These are phyloP conservation scores for Drosophila tsacasi DNA, from an alignment of 1,140 invertebrate genomes.

Conservation along the genomic window DNA sequence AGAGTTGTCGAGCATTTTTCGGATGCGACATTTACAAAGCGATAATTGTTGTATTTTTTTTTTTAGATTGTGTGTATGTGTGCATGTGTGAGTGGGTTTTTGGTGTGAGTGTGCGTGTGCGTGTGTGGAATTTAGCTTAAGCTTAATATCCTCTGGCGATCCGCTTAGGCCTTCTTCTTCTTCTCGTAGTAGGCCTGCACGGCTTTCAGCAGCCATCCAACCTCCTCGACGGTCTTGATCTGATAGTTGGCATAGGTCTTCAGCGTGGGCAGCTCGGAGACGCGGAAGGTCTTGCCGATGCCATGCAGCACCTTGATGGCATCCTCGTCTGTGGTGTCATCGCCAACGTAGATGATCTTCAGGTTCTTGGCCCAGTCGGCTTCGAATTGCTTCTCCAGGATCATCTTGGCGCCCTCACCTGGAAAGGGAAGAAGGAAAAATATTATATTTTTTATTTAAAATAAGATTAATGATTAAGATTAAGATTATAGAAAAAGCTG, in stretches of 20 bases:
- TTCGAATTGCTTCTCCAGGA: constrained; percentile 94
- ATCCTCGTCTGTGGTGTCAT: constrained; percentile 96
- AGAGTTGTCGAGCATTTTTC: constrained; percentile 21
- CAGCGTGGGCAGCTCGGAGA: constrained; percentile 92
- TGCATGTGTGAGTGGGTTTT: constrained; percentile 21
- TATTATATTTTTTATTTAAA: too few relatives aligned
- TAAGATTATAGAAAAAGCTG: too few relatives aligned
- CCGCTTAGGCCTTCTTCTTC: constrained; percentile 79
- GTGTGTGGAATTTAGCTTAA: constrained; percentile 75
- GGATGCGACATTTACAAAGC: constrained; percentile 16
- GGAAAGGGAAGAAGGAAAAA: constrained; percentile 15
- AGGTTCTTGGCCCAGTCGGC: constrained; percentile 96
- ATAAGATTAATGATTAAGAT: too few relatives aligned
- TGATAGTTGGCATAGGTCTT: constrained; percentile 94
- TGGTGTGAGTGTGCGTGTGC: constrained; percentile 37
- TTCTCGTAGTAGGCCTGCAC: constrained; percentile 87
- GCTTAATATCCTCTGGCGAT: constrained; percentile 55
- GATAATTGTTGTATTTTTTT: constrained; percentile 37
- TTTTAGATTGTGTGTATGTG: constrained; percentile 22
- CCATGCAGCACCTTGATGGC: constrained; percentile 95
- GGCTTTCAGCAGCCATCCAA: constrained; percentile 94
- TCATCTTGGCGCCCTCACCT: constrained; percentile 94
- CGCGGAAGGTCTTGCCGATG: constrained; percentile 95
- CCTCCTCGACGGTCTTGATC: constrained; percentile 94
- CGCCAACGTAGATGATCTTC: constrained; percentile 94